A percentile compares a stretch with the other conserved stretches of the same genome.
phyloP scores from a whole-genome alignment of 2,113 vertebrate genomes.

The Tursiops truncatus region DNA sequence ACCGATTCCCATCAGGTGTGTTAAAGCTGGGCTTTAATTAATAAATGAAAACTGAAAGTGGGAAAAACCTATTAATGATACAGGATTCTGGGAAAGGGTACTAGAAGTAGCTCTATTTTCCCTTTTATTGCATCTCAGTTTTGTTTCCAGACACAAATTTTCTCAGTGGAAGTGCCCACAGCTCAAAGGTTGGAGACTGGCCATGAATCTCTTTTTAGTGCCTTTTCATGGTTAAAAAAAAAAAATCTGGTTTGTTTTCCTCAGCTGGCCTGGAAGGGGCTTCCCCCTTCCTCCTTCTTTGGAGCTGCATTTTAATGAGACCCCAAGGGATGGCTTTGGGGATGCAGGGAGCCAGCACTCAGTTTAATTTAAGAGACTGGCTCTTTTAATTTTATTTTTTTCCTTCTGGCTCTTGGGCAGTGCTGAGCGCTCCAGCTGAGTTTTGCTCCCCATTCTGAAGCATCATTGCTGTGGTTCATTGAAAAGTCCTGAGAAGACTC shows the following conservation, averaged over 20 bases:
- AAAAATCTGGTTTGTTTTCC: not conserved
- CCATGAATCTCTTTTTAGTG: not conserved
- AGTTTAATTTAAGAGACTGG: slow-evolving; percentile 34
- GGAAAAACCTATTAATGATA: not conserved
- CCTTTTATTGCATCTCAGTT: not conserved
- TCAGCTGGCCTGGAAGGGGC: not conserved
- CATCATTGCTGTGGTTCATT: not conserved
- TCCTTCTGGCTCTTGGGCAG: not conserved
- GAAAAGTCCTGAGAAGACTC: not conserved
- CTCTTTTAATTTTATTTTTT: not conserved
- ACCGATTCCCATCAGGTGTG: not conserved
- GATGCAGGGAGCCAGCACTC: not conserved
- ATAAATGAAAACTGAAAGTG: not conserved
- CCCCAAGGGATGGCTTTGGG: not conserved
- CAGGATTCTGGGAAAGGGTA: not conserved
- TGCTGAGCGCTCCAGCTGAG: not conserved
- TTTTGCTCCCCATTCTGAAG: not conserved
- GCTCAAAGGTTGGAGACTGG: not conserved
- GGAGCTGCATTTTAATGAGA: slow-evolving; percentile 55
- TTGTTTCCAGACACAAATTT: slow-evolving; percentile 24
- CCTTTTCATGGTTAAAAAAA: not conserved
- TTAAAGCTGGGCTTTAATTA: slow-evolving; percentile 16
- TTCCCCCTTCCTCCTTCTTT: not conserved
- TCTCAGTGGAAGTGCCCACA: not conserved
- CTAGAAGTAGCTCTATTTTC: not conserved